Percentiles rank a stretch among this genome's conserved stretches.
Evolutionary conservation across 2,888 invertebrate genomes (phyloP).

Genomic region (Adela reaumurella): DNA sequence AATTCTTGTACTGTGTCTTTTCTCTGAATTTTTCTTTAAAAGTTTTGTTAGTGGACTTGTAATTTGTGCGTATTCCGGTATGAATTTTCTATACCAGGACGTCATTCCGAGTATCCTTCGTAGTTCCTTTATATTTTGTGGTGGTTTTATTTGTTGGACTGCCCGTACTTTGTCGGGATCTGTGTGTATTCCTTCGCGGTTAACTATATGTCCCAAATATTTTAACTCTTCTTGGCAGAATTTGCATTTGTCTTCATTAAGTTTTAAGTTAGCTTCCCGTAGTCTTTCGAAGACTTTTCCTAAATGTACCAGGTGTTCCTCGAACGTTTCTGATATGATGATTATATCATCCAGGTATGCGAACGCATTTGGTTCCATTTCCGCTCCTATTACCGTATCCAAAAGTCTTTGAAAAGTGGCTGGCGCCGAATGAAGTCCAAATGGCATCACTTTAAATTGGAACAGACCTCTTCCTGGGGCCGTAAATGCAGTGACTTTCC

Average conservation of each 20-base stretch:
- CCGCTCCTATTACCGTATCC: slow-evolving; percentile 14
- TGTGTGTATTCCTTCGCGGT: slow-evolving; percentile 5
- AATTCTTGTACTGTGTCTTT: too few relatives aligned
- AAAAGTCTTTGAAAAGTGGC: slow-evolving; percentile 13
- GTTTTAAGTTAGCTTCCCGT: slow-evolving; percentile 14
- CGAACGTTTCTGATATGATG: slow-evolving; percentile 11
- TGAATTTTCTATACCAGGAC: slow-evolving; percentile 14
- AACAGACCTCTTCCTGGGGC: slow-evolving; percentile 17
- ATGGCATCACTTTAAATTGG: too few relatives aligned
- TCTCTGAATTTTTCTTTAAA: slow-evolving; percentile 2
- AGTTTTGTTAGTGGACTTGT: slow-evolving; percentile 4
- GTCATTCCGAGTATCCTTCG: slow-evolving; percentile 14
- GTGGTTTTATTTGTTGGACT: slow-evolving; percentile 5
- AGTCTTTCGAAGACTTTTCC: slow-evolving; percentile 13
- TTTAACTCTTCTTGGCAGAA: slow-evolving; percentile 13
- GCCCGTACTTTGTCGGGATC: slow-evolving; percentile 6
- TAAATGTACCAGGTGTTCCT: slow-evolving; percentile 12
- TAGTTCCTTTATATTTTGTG: slow-evolving; percentile 10
- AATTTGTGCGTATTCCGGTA: slow-evolving; percentile 6
- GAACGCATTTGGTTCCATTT: slow-evolving; percentile 13
- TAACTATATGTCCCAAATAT: slow-evolving; percentile 10
- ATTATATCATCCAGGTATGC: too few relatives aligned
- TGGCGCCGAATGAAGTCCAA: slow-evolving; percentile 10
- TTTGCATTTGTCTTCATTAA: too few relatives aligned
- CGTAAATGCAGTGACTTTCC: slow-evolving; percentile 17